Conservation (phyloP, 2,888 invertebrate genomes). For the Apamea crenata region DNA sequence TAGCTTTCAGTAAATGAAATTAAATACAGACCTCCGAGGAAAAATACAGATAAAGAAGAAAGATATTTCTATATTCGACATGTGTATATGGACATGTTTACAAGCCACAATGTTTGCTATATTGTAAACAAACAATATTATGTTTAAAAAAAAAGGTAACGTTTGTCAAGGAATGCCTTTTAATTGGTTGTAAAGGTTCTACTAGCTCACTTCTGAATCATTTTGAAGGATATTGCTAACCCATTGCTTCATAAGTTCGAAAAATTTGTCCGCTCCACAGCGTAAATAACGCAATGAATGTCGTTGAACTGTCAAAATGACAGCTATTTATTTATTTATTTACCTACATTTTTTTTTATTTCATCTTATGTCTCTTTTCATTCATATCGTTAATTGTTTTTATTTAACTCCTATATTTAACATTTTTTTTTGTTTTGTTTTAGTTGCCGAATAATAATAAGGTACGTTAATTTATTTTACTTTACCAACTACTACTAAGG, state of each 20-base stretch:
- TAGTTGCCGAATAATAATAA: slow-evolving; percentile 60
- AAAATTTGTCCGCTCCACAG: too few relatives aligned
- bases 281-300: too few relatives aligned
- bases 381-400: neutral
- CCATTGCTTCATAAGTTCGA: too few relatives aligned
- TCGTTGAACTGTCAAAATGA: too few relatives aligned
- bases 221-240: too few relatives aligned
- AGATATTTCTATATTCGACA: slow-evolving; percentile 24
- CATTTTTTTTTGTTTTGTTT: slow-evolving; percentile 57
- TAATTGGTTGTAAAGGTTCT: neutral
- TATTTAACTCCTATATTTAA: slow-evolving; percentile 24
- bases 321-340: too few relatives aligned
- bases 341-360: neutral
- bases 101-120: neutral
- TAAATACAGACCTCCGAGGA: neutral
- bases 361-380: neutral
- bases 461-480: slow-evolving; percentile 43
- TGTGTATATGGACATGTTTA: slow-evolving; percentile 35
- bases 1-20: slow-evolving; percentile 10
- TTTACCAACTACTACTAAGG: slow-evolving; percentile 1
- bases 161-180: slow-evolving; percentile 3
- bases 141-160: slow-evolving; percentile 20
- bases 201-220: too few relatives aligned
- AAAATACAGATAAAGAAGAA: slow-evolving; percentile 1
- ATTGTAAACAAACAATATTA: slow-evolving; percentile 16